Evolutionary conservation across 2,113 vertebrate species (phyloP), one percentile per base, ranked within the genome.

Genomic region (Embiotoca jacksoni): DNA sequence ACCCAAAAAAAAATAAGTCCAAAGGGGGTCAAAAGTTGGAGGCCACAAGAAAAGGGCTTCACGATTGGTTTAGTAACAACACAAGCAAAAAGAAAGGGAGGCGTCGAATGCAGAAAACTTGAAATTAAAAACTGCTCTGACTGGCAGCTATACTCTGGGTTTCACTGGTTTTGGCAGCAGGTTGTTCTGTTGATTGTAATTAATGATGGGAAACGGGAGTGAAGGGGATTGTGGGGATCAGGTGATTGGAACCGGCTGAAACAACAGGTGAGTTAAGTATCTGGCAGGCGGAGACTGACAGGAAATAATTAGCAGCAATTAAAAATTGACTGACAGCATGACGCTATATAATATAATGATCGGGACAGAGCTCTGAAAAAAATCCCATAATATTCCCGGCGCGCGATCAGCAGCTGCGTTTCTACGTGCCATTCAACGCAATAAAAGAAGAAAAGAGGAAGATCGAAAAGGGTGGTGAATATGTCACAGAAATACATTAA

Each of bases 331-430:
- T 57, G 44, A 7, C 7, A 35, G 32, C 2, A 1, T 52, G 49
- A 49, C 11, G 16, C 5, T 33, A 31, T 35, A 56, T 35, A 56
- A 41, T 50, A 3, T 52, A 33, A 55, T 7, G 62, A 52, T 11
- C 41, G 4, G 41, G 13, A 33, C 30, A 6, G 6, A 62, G 30
- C 50, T 56, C n/a, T 30, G 6, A 32, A 65, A 23, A 23, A 23
- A 73, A 52, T 54, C 16, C 55, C 39, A 33, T 50, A 60, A n/a
- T 50, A 47, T 15, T 62, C 49, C 63, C 33, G 44, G 53, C 30
- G 13, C 44, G 15, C 23, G 14, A 1, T 30, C 49, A 30, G 2
- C 60, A 5, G 41, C 5, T 5, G 41, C 15, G 44, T 33, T 60
- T 68, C 30, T 54, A 4, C 37, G n/a, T 9, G 13, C 54, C 9